A percentile compares a stretch with the other conserved stretches of the same genome.
phyloP scores from a whole-genome alignment of 2,797 vertebrate species.

The Anas bahamensis region DNA sequence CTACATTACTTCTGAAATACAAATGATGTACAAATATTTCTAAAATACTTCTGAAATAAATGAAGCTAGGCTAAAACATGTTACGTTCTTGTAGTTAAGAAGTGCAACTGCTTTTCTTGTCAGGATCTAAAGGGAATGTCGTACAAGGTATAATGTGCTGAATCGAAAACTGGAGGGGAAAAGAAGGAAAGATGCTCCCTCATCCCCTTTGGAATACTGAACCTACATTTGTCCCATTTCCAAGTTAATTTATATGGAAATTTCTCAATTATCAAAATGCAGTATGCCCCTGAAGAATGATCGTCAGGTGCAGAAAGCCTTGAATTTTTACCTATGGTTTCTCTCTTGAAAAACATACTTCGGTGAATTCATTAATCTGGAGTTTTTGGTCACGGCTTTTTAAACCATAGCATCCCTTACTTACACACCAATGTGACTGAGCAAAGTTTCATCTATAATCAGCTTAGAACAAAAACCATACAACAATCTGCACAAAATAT shows the following conservation, averaged over 20 bases:
- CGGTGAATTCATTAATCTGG: not conserved
- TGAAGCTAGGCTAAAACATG: not conserved
- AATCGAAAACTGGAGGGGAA: not conserved
- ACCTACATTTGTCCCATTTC: not conserved
- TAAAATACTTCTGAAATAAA: not conserved
- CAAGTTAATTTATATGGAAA: not conserved
- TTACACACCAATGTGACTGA: not conserved
- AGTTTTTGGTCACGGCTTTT: not conserved
- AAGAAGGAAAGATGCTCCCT: not conserved
- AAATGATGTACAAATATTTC: not conserved
- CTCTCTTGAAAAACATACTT: not conserved
- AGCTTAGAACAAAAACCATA: not conserved
- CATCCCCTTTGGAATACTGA: not conserved
- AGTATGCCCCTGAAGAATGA: not conserved
- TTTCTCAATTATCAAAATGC: constrained; percentile 5
- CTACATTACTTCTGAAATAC: not conserved
- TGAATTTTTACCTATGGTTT: not conserved
- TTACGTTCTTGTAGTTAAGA: not conserved
- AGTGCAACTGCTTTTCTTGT: not conserved
- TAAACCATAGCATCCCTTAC: not conserved
- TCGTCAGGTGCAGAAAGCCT: not conserved
- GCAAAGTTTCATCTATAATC: not conserved
- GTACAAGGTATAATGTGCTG: not conserved
- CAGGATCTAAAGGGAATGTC: not conserved
- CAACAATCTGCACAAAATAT: not conserved